These are phyloP conservation scores for Pseudochromis fuscus DNA, from an alignment of 2,797 vertebrate species.

Conservation along the genomic window DNA sequence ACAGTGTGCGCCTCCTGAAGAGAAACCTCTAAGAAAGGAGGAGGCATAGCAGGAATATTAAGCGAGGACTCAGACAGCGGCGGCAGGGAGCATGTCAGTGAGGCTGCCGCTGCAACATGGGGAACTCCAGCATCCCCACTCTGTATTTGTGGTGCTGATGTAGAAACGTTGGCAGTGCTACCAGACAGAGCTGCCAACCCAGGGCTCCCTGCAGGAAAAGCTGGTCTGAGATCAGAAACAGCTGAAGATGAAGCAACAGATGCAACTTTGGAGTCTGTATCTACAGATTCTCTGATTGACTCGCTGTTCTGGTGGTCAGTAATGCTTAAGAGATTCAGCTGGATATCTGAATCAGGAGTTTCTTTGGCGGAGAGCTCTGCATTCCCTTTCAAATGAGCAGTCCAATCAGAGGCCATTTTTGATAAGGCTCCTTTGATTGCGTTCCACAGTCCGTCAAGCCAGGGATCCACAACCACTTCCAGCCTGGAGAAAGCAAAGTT, in stretches of 20 bases:
- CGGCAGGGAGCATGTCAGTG: constrained; percentile 85
- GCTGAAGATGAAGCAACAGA: constrained; percentile 41
- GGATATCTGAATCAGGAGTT: constrained; percentile 61
- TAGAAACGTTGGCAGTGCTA: constrained; percentile 34
- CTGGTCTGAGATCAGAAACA: constrained; percentile 57
- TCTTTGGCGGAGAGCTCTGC: constrained; percentile 22
- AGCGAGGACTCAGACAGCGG: constrained; percentile 88
- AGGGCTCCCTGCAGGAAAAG: constrained; percentile 21
- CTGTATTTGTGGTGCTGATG: constrained; percentile 34
- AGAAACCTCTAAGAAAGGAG: constrained; percentile 86
- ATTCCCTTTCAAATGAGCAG: neutral
- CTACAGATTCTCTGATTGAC: constrained; percentile 19
- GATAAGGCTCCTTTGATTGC: constrained; percentile 85
- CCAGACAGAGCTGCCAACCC: constrained; percentile 19
- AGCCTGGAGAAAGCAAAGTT: constrained; percentile 81
- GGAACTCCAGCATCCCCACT: constrained; percentile 20
- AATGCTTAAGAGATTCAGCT: constrained; percentile 85
- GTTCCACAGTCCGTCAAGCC: constrained; percentile 94
- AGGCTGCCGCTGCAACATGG: constrained; percentile 62
- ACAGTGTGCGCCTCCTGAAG: constrained; percentile 75
- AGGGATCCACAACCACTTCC: constrained; percentile 95
- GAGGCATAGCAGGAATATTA: constrained; percentile 88
- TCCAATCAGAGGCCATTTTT: constrained; percentile 78
- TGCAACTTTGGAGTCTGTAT: constrained; percentile 48
- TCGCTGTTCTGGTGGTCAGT: constrained; percentile 42